Evolutionary conservation across 2,888 invertebrate species (phyloP), one percentile per base, ranked within the genome.

Genomic region (Poecilobothrus nobilitatus): DNA sequence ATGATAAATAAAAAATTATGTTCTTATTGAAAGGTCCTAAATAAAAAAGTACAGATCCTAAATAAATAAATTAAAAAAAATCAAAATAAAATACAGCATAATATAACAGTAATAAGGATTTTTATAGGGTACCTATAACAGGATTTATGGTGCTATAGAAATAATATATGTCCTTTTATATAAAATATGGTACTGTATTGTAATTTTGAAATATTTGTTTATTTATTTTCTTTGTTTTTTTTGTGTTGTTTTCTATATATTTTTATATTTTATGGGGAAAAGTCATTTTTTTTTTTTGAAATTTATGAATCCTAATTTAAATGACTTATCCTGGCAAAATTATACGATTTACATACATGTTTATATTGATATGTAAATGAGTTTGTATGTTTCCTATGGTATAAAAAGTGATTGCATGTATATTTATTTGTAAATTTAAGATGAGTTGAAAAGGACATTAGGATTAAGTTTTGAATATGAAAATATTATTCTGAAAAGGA

Each of bases 241-340:
- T 9, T 41, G 4, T 2, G 2, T 12, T 53, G 53, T 53, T 53
- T 53, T 53, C 2, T 53, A 2, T 27, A 27, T 27, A 27, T 27
- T 27, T 5, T 27, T 27, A 27, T 27, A 27, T 27, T 27, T 27
- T 27, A 27, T 27, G 27, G 5, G 18, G n/a, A 6, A 53, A 53
- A 53, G 53, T 53, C 53, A 53, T 2, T 18, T 12, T 41, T 41
- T 2, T 18, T 12, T 41, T 41, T 53, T 53, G 53, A 53, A 53
- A 53, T 53, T 53, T 53, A 53, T 53, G 53, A 53, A 53, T 53
- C 7, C 53, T 53, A 53, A 53, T 53, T 53, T 53, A 53, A 53
- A 18, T 53, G 53, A 53, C 53, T 53, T 53, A 6, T 53, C 15
- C 53, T 53, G 53, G 9, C 9, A 53, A 53, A 53, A 12, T 53